phyloP scores from a whole-genome alignment of 1,140 invertebrate genomes.

The Hetaerina americana region DNA sequence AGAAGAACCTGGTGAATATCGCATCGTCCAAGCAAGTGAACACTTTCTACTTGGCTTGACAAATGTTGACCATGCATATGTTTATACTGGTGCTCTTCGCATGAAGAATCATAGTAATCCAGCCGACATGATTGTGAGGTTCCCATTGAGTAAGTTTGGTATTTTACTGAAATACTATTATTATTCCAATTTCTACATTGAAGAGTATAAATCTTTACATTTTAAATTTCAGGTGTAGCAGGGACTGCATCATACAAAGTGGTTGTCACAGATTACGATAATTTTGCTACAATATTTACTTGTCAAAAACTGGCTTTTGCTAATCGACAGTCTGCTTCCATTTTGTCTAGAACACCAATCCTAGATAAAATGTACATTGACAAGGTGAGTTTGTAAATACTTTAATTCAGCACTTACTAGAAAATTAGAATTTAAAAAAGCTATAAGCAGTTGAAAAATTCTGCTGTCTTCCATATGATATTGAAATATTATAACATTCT shows the following conservation, averaged over 20 bases:
- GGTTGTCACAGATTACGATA: conserved; percentile 58
- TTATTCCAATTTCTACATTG: conserved; percentile 3
- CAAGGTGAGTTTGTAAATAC: conserved; percentile 43
- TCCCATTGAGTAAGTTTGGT: conserved; percentile 62
- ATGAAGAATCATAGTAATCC: conserved; percentile 49
- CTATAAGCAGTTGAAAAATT: no score
- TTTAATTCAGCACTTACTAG: no score
- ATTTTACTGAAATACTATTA: neutral
- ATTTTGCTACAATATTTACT: conserved; percentile 61
- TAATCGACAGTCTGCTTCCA: conserved; percentile 61
- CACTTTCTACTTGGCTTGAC: conserved; percentile 42
- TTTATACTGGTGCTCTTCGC: conserved; percentile 56
- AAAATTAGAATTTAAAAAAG: no score
- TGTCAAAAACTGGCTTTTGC: conserved; percentile 62
- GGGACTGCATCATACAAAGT: conserved; percentile 60
- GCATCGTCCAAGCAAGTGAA: conserved; percentile 58
- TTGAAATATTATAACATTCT: no score
- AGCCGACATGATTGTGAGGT: conserved; percentile 55
- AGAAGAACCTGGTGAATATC: conserved; percentile 50
- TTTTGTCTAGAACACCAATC: conserved; percentile 53
- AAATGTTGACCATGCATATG: conserved; percentile 50
- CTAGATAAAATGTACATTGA: conserved; percentile 52
- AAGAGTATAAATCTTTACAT: neutral
- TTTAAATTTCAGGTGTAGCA: conserved; percentile 44
- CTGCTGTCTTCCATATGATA: no score